Evolutionary conservation across 1,140 invertebrate genomes (phyloP).

Genomic region (Caerostris darwini): DNA sequence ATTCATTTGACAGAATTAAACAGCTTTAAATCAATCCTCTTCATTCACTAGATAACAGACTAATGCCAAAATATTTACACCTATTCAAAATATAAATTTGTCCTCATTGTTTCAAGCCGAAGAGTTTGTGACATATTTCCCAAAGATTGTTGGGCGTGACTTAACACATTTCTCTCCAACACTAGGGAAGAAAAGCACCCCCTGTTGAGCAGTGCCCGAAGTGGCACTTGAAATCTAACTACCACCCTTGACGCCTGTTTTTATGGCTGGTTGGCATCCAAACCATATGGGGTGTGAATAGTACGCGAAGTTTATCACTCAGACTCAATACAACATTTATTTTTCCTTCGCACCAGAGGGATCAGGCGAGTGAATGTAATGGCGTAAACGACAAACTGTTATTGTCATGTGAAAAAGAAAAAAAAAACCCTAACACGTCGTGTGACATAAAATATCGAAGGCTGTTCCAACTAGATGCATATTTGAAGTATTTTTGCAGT

Average conservation of each 20-base stretch:
- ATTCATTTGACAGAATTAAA: too few relatives aligned
- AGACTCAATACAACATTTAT: neutral
- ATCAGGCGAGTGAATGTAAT: neutral
- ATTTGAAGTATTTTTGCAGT: too few relatives aligned
- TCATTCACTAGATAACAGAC: too few relatives aligned
- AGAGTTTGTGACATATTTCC: too few relatives aligned
- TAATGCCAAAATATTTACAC: too few relatives aligned
- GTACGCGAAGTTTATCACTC: neutral
- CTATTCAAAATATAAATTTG: too few relatives aligned
- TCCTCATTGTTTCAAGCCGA: too few relatives aligned
- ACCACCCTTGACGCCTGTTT: neutral
- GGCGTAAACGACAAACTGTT: neutral
- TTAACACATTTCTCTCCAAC: constrained; percentile 6
- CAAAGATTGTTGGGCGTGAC: neutral
- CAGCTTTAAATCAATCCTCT: too few relatives aligned
- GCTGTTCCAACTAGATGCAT: neutral
- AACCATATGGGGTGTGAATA: constrained; percentile 30
- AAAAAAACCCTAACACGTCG: neutral
- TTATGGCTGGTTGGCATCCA: constrained; percentile 23
- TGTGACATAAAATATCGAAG: neutral
- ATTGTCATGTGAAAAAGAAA: neutral
- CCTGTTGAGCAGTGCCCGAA: neutral
- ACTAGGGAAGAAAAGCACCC: neutral
- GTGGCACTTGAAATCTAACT: constrained; percentile 35
- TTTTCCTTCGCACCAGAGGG: neutral